Base-by-base conservation (phyloP, 2,113 vertebrate species). In the Rostratula benghalensis region DNA sequence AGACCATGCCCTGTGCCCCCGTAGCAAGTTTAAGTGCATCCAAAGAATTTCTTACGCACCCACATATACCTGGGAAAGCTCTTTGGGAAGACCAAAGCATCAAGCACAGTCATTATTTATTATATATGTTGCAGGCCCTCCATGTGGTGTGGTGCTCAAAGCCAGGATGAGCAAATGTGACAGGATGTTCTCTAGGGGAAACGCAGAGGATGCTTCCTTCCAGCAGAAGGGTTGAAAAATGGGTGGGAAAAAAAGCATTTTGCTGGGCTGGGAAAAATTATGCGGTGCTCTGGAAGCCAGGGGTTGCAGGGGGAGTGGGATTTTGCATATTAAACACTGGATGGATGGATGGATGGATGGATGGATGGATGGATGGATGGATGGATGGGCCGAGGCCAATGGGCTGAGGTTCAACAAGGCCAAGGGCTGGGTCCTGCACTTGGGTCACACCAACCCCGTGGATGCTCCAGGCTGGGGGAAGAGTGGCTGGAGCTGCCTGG, bases 61-160 rank as follows among this genome's bases (percentile, higher is more conserved):
- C 16, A 15, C 0, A 0, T 25, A 1, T 1, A 37, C 12, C 25
- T 31, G 31, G n/a, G 27, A 39, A 45, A 37, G 10, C 13, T 14
- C 13, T 89, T 77, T 22, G 51, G 70, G 41, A 60, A 39, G 31
- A 17, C 14, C 5, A 4, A 27, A 53, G 60, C 13, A 4, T 9
- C 4, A 43, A 33, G 25, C 8, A 13, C 7, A 7, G 14, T n/a
- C 1, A 0, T 23, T 35, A 50, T 27, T 50, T 43, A 4, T 48
- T 19, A 11, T 7, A 10, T 11, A 7, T 6, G 1, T 28, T 37
- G n/a, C n/a, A 60, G 20, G 18, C 28, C 25, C 45, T 43, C 8
- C 11, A 0, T 10, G 18, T 30, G 10, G 24, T 3, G 0, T 9
- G 37, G 24, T 39, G 43, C 78, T 46, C 50, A 22, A 60, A 77